Evolutionary conservation across 2,797 vertebrate genomes (phyloP).

Genomic region (Bradypodion ventrale): DNA sequence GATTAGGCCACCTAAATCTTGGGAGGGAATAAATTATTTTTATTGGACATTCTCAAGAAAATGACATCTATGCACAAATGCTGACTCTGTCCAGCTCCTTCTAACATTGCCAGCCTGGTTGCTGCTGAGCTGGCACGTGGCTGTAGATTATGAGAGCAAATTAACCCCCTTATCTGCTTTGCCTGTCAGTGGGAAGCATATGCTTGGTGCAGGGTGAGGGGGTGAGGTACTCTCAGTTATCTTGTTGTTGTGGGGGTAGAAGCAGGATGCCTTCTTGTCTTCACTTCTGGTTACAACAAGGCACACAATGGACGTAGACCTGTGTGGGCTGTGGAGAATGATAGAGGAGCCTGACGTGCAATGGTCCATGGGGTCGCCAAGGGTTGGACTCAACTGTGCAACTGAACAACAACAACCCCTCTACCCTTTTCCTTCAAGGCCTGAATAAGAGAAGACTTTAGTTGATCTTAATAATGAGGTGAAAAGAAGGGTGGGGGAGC

Average conservation of each 20-base stretch:
- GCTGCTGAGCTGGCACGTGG: conserved; percentile 3
- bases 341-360: too few relatives aligned
- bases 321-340: too few relatives aligned
- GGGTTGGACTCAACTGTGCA: too few relatives aligned
- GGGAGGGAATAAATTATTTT: conserved; percentile 5
- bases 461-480: not conserved
- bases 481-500: not conserved
- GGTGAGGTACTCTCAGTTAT: not conserved
- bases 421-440: not conserved
- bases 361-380: too few relatives aligned
- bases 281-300: not conserved
- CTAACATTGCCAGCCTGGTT: not conserved
- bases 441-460: not conserved
- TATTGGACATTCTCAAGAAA: conserved; percentile 12
- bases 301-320: too few relatives aligned
- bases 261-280: not conserved
- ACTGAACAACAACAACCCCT: too few relatives aligned
- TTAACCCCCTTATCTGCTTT: conserved; percentile 19
- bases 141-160: conserved; percentile 1
- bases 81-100: not conserved
- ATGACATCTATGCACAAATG: not conserved
- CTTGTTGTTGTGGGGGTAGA: not conserved
- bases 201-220: not conserved
- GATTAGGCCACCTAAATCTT: conserved; percentile 9
- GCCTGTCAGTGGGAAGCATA: not conserved